phyloP scores from a whole-genome alignment of 2,113 vertebrate species.

The Labeo rohita region DNA sequence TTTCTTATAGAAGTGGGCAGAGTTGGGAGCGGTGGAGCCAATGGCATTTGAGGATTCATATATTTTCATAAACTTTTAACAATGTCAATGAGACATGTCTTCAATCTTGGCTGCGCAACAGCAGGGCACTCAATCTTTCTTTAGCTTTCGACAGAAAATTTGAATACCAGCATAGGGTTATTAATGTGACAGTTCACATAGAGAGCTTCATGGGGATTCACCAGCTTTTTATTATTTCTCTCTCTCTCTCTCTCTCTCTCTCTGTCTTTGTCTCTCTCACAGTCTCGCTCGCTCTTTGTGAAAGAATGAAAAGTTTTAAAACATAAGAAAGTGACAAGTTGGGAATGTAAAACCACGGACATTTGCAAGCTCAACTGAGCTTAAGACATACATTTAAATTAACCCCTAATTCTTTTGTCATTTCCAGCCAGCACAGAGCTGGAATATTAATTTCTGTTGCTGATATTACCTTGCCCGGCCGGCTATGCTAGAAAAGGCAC shows the following conservation, averaged over 20 bases:
- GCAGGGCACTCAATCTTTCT: conserved; percentile 99
- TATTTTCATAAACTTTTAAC: conserved; percentile 99
- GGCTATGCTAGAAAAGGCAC: conserved; percentile 36
- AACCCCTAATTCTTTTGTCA: conserved; percentile 50
- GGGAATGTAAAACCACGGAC: conserved; percentile 38
- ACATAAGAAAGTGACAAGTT: conserved; percentile 49
- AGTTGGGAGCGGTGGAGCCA: conserved; percentile 88
- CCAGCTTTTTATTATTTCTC: conserved; percentile 61
- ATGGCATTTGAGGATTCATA: conserved; percentile 97
- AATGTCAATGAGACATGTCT: conserved; percentile 99
- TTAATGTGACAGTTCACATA: conserved; percentile 88
- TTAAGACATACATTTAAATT: conserved; percentile 60
- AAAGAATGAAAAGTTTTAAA: conserved; percentile 60
- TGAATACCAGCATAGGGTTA: conserved; percentile 94
- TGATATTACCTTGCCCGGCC: conserved; percentile 43
- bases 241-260: conserved; percentile 36
- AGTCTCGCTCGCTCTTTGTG: conserved; percentile 27
- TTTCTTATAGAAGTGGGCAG: conserved; percentile 92
- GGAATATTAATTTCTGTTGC: conserved; percentile 54
- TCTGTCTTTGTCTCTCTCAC: conserved; percentile 25
- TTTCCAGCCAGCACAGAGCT: conserved; percentile 46
- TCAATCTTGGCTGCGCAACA: conserved; percentile 96
- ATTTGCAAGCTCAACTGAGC: conserved; percentile 49
- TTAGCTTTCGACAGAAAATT: conserved; percentile 96
- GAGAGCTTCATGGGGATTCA: conserved; percentile 79